Evolutionary conservation across 2,888 invertebrate genomes (phyloP), one percentile per base, ranked within the genome.

Genomic region (Harmothoe impar): DNA sequence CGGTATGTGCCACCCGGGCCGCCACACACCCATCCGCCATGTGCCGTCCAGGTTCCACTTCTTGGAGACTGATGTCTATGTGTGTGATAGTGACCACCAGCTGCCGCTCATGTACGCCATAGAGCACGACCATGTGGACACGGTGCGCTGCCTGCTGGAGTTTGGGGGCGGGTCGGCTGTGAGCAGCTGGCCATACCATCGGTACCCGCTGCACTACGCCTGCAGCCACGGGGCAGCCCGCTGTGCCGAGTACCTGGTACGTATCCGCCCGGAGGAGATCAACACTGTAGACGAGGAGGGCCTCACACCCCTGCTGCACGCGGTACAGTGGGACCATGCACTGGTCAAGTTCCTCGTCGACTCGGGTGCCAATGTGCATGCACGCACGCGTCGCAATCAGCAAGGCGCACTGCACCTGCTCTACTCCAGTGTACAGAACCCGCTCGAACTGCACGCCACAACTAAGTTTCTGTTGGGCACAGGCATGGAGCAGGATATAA

Each of bases 291-390:
- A 94, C 90, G 90, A 97, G 95, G 97, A 97, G 94, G 97, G 97
- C 96, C 97, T 97, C 95, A 97, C 97, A 95, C 97, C 98, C n/a
- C 97, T 98, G 91, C 97, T 97, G 95, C 97, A 97, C 94, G 96
- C 97, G 23, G 97, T 97, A 29, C 96, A 97, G 43, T 97, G 97
- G 94, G 97, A 97, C 92, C 97, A 97, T 86, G 97, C 97, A 94
- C 97, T 97, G 95, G 96, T 97, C 0, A 95, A 95, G 89, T 93
- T 95, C 23, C 93, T 96, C 33, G 94, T 96, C 51, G 95, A 95
- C 91, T 97, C 97, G 94, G 97, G 97, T n/a, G 97, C 97, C 51
- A 97, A 97, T 91, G 97, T 97, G 0, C 97, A 97, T 10, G 97
- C 97, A 1, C 96, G 97, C 89, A 97, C 97, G 12, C 25, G 97